phyloP scores from a whole-genome alignment of 2,113 vertebrate genomes.

The Rhinolophus sinicus region DNA sequence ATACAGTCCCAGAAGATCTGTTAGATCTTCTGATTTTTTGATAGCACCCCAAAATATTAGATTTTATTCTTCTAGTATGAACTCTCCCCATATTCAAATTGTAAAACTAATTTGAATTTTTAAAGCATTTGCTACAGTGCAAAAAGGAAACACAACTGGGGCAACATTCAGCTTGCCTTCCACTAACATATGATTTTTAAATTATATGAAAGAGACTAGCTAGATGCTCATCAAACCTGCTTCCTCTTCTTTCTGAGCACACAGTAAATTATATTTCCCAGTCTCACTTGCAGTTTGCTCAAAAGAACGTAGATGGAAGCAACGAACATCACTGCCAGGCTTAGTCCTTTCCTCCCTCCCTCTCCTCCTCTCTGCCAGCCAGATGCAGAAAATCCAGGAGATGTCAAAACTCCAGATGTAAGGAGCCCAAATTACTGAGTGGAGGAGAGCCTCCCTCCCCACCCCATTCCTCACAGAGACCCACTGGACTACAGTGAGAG shows the following conservation, averaged over 20 bases:
- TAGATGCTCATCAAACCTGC: neutral
- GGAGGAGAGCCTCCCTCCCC: neutral
- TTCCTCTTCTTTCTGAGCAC: neutral
- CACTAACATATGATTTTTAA: neutral
- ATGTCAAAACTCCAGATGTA: neutral
- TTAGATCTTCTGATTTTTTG: neutral
- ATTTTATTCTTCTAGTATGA: neutral
- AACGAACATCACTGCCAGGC: neutral
- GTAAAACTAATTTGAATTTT: neutral
- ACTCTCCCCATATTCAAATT: neutral
- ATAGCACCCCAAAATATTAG: neutral
- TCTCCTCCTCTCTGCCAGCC: neutral
- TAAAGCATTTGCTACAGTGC: neutral
- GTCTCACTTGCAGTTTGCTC: neutral
- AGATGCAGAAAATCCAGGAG: neutral
- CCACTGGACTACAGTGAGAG: neutral
- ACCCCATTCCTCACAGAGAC: neutral
- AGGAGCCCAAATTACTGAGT: neutral
- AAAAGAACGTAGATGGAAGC: neutral
- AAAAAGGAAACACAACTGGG: neutral
- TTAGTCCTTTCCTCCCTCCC: accelerated
- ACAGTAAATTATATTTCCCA: neutral
- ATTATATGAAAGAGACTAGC: neutral
- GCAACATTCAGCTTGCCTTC: neutral
- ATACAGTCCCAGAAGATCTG: neutral